Percentiles rank a stretch among this genome's conserved stretches.
These are phyloP conservation scores for Neodiprion fabricii DNA, from an alignment of 1,140 invertebrate species.

Conservation along the genomic window DNA sequence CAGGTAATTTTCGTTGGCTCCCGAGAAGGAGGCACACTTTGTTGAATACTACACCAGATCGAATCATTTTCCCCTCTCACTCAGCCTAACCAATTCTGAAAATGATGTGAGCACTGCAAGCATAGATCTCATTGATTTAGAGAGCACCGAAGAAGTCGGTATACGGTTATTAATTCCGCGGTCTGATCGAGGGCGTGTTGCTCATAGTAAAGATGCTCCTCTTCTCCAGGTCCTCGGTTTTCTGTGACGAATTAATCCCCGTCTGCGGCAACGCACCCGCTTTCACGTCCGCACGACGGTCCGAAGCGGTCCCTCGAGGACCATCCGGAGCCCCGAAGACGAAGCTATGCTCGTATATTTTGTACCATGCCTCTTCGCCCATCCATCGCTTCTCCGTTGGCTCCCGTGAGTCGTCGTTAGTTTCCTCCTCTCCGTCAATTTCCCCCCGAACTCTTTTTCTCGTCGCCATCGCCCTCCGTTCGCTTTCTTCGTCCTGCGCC, in stretches of 20 bases:
- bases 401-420: not conserved
- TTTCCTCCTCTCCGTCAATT: not conserved
- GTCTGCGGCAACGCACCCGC: not conserved
- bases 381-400: not conserved
- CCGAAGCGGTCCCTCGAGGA: not conserved
- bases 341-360: slow-evolving; percentile 3
- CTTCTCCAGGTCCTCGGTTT: not conserved
- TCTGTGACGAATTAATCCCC: not conserved
- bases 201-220: not conserved
- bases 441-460: not conserved
- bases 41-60: no score
- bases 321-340: slow-evolving; percentile 1
- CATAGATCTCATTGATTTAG: no score
- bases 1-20: no score
- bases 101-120: no score
- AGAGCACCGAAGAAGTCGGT: no score
- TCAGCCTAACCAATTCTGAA: no score
- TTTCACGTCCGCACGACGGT: not conserved
- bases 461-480: not conserved
- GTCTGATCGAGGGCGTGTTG: not conserved
- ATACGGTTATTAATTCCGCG: not conserved
- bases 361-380: not conserved
- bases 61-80: no score
- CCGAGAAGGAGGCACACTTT: no score
- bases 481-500: no score